Percentiles rank a stretch among this genome's conserved stretches.
phyloP scores from a whole-genome alignment of 2,113 vertebrate species.

The Channa argus region DNA sequence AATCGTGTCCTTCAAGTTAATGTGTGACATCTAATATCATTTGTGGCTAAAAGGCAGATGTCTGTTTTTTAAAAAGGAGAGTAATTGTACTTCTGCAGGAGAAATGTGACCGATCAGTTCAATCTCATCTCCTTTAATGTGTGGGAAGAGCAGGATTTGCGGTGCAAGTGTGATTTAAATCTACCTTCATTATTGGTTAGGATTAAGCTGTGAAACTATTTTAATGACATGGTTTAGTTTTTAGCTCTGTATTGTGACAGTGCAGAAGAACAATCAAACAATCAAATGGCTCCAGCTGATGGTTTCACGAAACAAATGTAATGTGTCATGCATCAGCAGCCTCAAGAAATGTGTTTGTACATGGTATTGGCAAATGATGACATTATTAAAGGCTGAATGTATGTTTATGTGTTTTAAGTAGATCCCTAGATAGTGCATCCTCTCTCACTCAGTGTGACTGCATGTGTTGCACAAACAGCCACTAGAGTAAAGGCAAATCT shows the following conservation, averaged over 20 bases:
- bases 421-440: conserved; percentile 31
- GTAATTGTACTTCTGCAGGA: conserved; percentile 52
- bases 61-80: conserved; percentile 41
- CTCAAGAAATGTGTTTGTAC: conserved; percentile 6
- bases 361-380: conserved; percentile 9
- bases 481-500: conserved; percentile 3
- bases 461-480: conserved; percentile 16
- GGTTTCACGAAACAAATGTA: conserved; percentile 39
- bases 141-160: not conserved
- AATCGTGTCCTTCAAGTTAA: conserved; percentile 67
- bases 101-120: conserved; percentile 52
- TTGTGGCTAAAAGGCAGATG: conserved; percentile 70
- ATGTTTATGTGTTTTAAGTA: conserved; percentile 36
- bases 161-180: conserved; percentile 22
- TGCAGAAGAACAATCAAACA: too few species aligned
- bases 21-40: conserved; percentile 69
- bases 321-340: conserved; percentile 22
- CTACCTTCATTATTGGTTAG: conserved; percentile 15
- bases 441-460: too few species aligned
- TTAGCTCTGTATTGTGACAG: not conserved
- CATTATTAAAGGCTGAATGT: conserved; percentile 22
- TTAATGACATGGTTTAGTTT: conserved; percentile 6
- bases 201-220: not conserved
- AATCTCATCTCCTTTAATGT: conserved; percentile 37
- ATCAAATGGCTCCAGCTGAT: conserved; percentile 10